Conservation (phyloP, 2,113 vertebrate species). For the Ciconia stormi region DNA sequence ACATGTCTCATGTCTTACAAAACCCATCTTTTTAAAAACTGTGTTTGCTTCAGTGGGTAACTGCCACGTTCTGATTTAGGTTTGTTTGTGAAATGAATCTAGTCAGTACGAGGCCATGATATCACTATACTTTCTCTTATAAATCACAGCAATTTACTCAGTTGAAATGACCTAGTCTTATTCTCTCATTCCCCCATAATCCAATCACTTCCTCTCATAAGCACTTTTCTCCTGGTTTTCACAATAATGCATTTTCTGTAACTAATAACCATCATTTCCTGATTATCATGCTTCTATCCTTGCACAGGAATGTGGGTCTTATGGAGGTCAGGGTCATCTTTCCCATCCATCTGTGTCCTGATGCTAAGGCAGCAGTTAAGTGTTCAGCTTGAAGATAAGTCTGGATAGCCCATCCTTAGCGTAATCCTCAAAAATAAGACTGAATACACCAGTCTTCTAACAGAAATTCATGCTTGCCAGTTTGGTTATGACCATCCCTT, state of each 20-base stretch:
- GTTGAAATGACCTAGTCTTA: slow-evolving; percentile 79
- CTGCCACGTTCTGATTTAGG: slow-evolving; percentile 87
- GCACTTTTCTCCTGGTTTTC: slow-evolving; percentile 84
- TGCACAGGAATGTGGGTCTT: slow-evolving; percentile 91
- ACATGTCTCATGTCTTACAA: background rate
- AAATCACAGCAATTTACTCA: slow-evolving; percentile 97
- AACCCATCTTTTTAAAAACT: slow-evolving; percentile 63
- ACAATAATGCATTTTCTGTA: slow-evolving; percentile 99
- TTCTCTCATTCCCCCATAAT: slow-evolving; percentile 86
- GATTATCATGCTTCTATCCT: slow-evolving; percentile 98
- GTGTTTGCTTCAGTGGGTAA: slow-evolving; percentile 72
- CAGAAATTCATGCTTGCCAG: background rate
- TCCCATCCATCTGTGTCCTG: slow-evolving; percentile 81
- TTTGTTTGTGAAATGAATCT: slow-evolving; percentile 91
- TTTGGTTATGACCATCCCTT: background rate
- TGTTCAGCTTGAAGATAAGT: slow-evolving; percentile 75
- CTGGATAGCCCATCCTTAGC: slow-evolving; percentile 89
- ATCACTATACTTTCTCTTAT: slow-evolving; percentile 87
- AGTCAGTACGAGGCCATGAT: slow-evolving; percentile 77
- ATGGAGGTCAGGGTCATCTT: slow-evolving; percentile 84
- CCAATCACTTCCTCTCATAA: slow-evolving; percentile 94
- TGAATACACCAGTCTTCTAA: background rate
- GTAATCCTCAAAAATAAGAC: slow-evolving; percentile 68
- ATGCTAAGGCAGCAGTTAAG: slow-evolving; percentile 74
- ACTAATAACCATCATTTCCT: slow-evolving; percentile 99